Evolutionary conservation across 2,888 invertebrate genomes (phyloP).

Genomic region (Sympetrum striolatum): DNA sequence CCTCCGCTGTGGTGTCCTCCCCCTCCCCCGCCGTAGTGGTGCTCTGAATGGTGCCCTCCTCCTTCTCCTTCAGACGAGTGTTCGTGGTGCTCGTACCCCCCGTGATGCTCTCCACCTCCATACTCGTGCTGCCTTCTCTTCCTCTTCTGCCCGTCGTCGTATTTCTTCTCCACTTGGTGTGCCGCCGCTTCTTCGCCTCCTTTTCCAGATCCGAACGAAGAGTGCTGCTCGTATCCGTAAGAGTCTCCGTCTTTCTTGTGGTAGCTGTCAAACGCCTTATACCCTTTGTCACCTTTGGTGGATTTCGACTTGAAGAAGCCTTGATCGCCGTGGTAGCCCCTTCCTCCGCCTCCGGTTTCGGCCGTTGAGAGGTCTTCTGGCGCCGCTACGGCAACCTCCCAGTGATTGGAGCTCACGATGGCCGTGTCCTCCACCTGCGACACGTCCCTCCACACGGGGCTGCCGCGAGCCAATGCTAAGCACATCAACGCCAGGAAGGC

Average conservation of each 20-base stretch:
- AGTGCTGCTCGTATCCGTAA: conserved; percentile 74
- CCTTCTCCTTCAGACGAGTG: not conserved
- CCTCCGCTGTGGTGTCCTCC: conserved; percentile 54
- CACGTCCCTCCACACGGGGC: conserved; percentile 1
- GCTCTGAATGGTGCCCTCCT: not conserved
- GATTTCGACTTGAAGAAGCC: conserved; percentile 71
- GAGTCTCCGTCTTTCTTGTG: conserved; percentile 77
- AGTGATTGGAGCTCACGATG: conserved; percentile 65
- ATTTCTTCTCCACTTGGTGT: conserved; percentile 53
- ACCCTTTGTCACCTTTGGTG: conserved; percentile 73
- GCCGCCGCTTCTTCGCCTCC: conserved; percentile 54
- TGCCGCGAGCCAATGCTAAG: not conserved
- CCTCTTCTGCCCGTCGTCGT: conserved; percentile 35
- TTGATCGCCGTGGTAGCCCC: conserved; percentile 66
- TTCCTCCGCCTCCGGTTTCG: conserved; percentile 56
- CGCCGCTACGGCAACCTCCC: conserved; percentile 63
- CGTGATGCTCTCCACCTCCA: conserved; percentile 56
- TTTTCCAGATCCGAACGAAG: conserved; percentile 66
- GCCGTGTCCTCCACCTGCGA: conserved; percentile 62
- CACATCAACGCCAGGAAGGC: not conserved
- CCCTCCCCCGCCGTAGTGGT: conserved; percentile 44
- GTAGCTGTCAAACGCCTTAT: conserved; percentile 75
- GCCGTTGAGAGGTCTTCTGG: conserved; percentile 37
- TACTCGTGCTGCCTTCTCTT: not conserved
- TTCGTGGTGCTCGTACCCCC: conserved; percentile 51